Evolutionary conservation across 2,888 invertebrate genomes (phyloP), one percentile per base, ranked within the genome.

Genomic region (Sphaerophoria taeniata): DNA sequence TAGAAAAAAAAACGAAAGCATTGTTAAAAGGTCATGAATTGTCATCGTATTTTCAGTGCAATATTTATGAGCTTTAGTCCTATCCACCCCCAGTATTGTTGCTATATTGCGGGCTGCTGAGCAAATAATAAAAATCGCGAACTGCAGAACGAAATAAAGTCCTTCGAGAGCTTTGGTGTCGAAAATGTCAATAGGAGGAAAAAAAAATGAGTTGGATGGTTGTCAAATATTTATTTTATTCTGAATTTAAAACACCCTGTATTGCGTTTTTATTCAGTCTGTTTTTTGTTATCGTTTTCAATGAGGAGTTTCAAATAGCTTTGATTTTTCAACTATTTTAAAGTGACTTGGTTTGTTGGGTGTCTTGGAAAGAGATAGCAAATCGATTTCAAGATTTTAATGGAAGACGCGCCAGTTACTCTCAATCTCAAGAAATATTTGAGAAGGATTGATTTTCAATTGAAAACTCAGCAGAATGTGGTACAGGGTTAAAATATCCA

Each of bases 11-110:
- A 65, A n/a, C n/a, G n/a, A n/a, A n/a, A n/a, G n/a, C n/a, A n/a
- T 76, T 72, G 84, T 79, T 75, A 69, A 55, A 79, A 75, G 79
- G 71, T 79, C 84, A 84, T 84, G 80, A 84, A 84, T 84, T 80
- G 79, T 84, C 84, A 84, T 79, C 56, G 79, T 56, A 74, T 80
- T 75, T 84, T 79, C 75, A 84, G 75, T 56, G 67, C 60, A 56
- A 75, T 75, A 84, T 84, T 79, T 84, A 84, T 75, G 84, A 71
- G 75, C 60, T 70, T 55, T 55, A 70, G 3, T 36, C 36, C 14
- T 47, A 0, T 53, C 79, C 84, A 60, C 79, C 71, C 67, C 39
- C 6, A 43, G 9, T 43, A 43, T 43, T 16, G n/a, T 12, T 45
- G 45, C 33, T 43, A n/a, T n/a, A n/a, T n/a, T n/a, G n/a, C n/a